Base-by-base conservation (phyloP, 2,797 vertebrate species). In the Gallinago solitaria region DNA sequence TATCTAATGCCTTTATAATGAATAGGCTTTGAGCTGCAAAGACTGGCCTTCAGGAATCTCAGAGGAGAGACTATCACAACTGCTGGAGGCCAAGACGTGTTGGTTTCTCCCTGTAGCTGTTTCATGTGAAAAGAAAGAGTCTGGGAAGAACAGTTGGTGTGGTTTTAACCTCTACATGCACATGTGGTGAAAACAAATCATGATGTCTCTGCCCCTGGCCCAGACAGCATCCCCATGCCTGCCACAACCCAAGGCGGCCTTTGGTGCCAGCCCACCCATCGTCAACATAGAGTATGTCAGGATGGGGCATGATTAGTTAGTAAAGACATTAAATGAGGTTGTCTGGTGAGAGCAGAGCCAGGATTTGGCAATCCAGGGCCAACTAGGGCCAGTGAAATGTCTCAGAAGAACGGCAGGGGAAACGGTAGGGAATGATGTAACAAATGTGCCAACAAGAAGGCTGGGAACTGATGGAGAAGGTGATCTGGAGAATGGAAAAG, bases 401-500 rank as follows among this genome's bases (percentile, higher is more conserved):
- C 61, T 70, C 70, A 41, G 20, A 33, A 79, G 69, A 68, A 60
- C 6, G 7, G 24, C 3, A 1, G 53, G 32, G 27, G 32, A 63
- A 51, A 56, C 0, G 1, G 53, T 8, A 32, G 35, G 28, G 25
- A 41, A 21, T 74, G 56, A 78, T 71, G 84, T 35, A 81, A 73
- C 4, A 1, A 90, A 73, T 11, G 59, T 39, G 39, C 18, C 11
- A 4, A 73, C 50, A 89, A 60, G 47, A 27, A 78, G 17, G 17
- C 30, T 53, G 15, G 47, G 35, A 86, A 33, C 4, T 50, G 50
- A 63, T 74, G 81, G 39, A 89, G 83, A 61, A 80, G 53, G n/a
- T 83, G 79, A 88, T 91, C 57, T 90, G 89, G 78, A 95, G 80
- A 87, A 89, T 7, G 13, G 41, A 39, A 69, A 88, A 21, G 32